Percentiles rank a stretch among this genome's conserved stretches.
Evolutionary conservation across 2,888 invertebrate genomes (phyloP).

Genomic region (Caenorhabditis sp.): DNA sequence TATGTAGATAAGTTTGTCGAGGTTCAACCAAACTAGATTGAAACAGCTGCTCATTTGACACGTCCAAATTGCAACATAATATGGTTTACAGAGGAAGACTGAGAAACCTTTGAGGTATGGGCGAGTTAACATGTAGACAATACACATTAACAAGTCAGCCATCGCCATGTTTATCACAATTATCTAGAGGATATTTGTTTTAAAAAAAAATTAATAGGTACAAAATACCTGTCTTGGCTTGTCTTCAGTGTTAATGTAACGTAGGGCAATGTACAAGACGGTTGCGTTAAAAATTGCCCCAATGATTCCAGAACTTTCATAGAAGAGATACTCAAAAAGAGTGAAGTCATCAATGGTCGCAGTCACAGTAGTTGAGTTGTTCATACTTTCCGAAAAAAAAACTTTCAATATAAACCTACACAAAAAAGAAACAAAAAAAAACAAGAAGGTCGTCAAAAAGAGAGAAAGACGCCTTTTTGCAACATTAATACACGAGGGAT

Average conservation of each 20-base stretch:
- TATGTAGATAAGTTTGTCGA: slow-evolving; percentile 68
- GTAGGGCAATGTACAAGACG: slow-evolving; percentile 65
- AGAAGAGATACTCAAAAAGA: slow-evolving; percentile 52
- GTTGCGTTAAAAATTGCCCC: slow-evolving; percentile 64
- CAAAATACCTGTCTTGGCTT: slow-evolving; percentile 68
- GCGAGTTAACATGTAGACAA: slow-evolving; percentile 66
- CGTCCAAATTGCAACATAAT: slow-evolving; percentile 67
- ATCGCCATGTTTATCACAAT: slow-evolving; percentile 70
- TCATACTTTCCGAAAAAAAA: too few relatives aligned
- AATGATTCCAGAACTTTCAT: slow-evolving; percentile 55
- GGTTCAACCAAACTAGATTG: slow-evolving; percentile 66
- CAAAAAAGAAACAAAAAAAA: too few relatives aligned
- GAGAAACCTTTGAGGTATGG: slow-evolving; percentile 59
- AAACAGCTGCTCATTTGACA: slow-evolving; percentile 67
- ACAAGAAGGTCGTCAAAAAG: too few relatives aligned
- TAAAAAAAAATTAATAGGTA: not conserved
- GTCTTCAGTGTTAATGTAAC: slow-evolving; percentile 67
- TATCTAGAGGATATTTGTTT: slow-evolving; percentile 46
- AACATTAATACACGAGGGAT: too few relatives aligned
- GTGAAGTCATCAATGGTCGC: slow-evolving; percentile 32
- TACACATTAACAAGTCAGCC: slow-evolving; percentile 66
- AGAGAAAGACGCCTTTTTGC: too few relatives aligned
- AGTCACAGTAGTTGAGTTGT: not conserved
- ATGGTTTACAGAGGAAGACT: slow-evolving; percentile 57
- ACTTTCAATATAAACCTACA: not conserved